These are phyloP conservation scores for Parascotia fuliginaria DNA, from an alignment of 2,888 invertebrate species.

Conservation along the genomic window DNA sequence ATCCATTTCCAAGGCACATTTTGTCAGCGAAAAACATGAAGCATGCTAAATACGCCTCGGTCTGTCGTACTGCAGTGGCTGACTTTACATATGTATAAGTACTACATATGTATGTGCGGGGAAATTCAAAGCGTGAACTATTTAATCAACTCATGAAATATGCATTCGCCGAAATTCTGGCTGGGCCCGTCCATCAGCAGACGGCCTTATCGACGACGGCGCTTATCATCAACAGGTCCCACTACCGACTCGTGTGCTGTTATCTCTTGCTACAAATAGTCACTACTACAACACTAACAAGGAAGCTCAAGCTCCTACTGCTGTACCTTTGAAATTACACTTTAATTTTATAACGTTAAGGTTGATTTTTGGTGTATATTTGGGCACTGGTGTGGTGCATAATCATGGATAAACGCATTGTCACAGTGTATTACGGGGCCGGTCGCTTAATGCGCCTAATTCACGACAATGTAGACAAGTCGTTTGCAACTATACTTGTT, in stretches of 20 bases:
- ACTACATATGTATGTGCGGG: slow-evolving; percentile 55
- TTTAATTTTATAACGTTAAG: slow-evolving; percentile 29
- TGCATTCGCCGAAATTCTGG: slow-evolving; percentile 83
- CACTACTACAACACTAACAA: slow-evolving; percentile 47
- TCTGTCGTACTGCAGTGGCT: slow-evolving; percentile 53
- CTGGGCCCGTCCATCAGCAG: slow-evolving; percentile 78
- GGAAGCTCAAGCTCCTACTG: slow-evolving; percentile 47
- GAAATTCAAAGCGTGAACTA: slow-evolving; percentile 80
- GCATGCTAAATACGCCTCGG: slow-evolving; percentile 36
- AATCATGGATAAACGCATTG: slow-evolving; percentile 78
- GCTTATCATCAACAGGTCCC: slow-evolving; percentile 85
- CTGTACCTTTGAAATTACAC: slow-evolving; percentile 35
- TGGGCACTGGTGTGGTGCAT: slow-evolving; percentile 53
- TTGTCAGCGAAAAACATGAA: slow-evolving; percentile 39
- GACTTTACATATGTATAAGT: slow-evolving; percentile 55
- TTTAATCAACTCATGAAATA: slow-evolving; percentile 85
- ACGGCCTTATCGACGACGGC: slow-evolving; percentile 80
- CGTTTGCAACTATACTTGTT: slow-evolving; percentile 60
- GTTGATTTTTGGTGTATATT: slow-evolving; percentile 26
- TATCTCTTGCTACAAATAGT: slow-evolving; percentile 85
- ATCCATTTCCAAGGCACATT: slow-evolving; percentile 29
- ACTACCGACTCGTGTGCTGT: slow-evolving; percentile 79
- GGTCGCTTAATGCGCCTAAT: slow-evolving; percentile 80
- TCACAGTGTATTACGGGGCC: slow-evolving; percentile 78
- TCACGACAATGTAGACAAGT: slow-evolving; percentile 80